These are phyloP conservation scores for Naso thynnoides DNA, from an alignment of 2,797 vertebrate genomes.

Conservation along the genomic window DNA sequence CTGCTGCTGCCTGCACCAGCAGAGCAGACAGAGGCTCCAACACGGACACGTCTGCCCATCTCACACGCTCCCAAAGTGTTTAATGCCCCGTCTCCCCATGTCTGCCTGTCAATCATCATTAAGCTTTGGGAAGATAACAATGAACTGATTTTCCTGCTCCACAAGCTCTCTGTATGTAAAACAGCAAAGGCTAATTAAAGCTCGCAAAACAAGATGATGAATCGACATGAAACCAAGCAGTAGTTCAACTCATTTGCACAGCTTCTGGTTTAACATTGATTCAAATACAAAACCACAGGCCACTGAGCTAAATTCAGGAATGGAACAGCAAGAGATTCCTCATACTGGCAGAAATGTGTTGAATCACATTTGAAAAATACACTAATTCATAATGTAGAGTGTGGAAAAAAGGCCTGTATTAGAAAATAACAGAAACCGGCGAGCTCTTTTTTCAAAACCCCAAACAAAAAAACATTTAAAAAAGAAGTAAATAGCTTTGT, in stretches of 20 bases:
- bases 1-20: conserved; percentile 16
- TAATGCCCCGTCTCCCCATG: background rate
- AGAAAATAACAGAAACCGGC: too few relatives aligned
- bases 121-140: conserved; percentile 43
- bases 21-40: conserved; percentile 35
- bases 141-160: conserved; percentile 53
- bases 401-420: too few relatives aligned
- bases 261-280: conserved; percentile 11
- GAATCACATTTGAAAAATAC: background rate
- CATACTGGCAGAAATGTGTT: background rate
- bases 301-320: background rate
- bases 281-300: background rate
- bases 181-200: conserved; percentile 22
- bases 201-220: conserved; percentile 9
- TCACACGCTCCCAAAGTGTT: too few relatives aligned
- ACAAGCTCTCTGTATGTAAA: conserved; percentile 54
- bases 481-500: too few relatives aligned
- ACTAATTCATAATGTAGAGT: background rate
- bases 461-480: too few relatives aligned
- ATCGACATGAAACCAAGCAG: conserved; percentile 21
- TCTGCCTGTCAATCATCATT: conserved; percentile 71
- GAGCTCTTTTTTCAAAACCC: too few relatives aligned
- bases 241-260: background rate
- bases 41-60: conserved; percentile 61
- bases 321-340: background rate